Percentiles rank a stretch among this genome's conserved stretches.
Evolutionary conservation across 2,888 invertebrate species (phyloP).

Genomic region (Drosophila incognita): DNA sequence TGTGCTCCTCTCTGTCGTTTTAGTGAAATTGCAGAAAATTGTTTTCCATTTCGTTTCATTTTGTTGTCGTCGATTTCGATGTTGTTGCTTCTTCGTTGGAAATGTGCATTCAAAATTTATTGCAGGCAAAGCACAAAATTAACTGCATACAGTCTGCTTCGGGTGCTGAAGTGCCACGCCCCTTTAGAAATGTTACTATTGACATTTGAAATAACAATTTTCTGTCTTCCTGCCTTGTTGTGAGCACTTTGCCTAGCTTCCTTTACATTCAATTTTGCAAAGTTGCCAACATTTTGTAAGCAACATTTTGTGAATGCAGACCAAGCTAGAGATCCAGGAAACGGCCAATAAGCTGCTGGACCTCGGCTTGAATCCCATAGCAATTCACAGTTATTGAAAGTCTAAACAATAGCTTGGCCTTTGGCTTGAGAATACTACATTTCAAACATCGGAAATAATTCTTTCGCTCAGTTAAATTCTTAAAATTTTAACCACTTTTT

Average conservation of each 20-base stretch:
- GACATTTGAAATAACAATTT: constrained; percentile 70
- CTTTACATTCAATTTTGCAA: constrained; percentile 20
- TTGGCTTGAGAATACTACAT: neutral
- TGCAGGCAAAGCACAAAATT: constrained; percentile 78
- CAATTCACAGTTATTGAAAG: constrained; percentile 36
- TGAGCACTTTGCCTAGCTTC: constrained; percentile 14
- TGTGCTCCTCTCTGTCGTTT: constrained; percentile 61
- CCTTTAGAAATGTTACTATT: constrained; percentile 29
- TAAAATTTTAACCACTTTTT: neutral
- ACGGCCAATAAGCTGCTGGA: constrained; percentile 19
- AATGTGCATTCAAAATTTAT: constrained; percentile 81
- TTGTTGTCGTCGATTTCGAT: constrained; percentile 31
- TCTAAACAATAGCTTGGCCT: constrained; percentile 26
- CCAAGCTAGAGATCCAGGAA: constrained; percentile 13
- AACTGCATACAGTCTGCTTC: constrained; percentile 62
- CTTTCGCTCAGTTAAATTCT: neutral
- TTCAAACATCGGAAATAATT: neutral
- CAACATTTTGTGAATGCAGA: constrained; percentile 26
- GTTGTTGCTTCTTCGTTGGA: constrained; percentile 67
- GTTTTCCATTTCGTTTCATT: constrained; percentile 78
- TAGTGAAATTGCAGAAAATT: constrained; percentile 79
- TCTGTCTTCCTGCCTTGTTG: constrained; percentile 20
- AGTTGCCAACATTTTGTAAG: constrained; percentile 18
- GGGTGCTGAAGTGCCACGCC: constrained; percentile 26
- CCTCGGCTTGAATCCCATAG: constrained; percentile 22